Percentiles rank a stretch among this genome's conserved stretches.
phyloP scores from a whole-genome alignment of 1,140 invertebrate species.

The Trichonephila inaurata region DNA sequence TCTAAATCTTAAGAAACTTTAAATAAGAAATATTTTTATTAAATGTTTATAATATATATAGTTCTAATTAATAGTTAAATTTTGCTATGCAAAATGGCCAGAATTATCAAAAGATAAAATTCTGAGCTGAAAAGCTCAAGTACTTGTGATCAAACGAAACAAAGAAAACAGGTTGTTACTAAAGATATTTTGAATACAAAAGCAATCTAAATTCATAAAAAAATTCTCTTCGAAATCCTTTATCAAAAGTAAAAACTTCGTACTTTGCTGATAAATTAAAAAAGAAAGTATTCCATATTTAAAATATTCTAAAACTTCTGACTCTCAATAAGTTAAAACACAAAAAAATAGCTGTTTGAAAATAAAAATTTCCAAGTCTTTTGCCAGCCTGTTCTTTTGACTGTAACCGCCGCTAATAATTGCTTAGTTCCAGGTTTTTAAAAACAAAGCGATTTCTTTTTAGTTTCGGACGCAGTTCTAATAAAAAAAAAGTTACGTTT shows the following conservation, averaged over 20 bases:
- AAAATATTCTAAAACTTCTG: conserved; percentile 47
- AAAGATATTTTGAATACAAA: background rate
- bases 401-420: background rate
- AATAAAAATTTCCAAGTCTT: background rate
- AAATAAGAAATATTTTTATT: too few relatives aligned
- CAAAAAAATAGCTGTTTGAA: background rate
- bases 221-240: background rate
- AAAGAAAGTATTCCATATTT: background rate
- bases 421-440: background rate
- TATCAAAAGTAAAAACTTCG: background rate
- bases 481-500: background rate
- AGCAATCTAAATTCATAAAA: background rate
- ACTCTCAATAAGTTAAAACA: conserved; percentile 5
- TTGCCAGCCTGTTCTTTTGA: background rate
- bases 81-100: too few relatives aligned
- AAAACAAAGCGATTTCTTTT: background rate
- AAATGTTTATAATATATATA: too few relatives aligned
- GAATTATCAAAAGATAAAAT: too few relatives aligned
- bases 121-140: too few relatives aligned
- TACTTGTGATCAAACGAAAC: background rate
- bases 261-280: background rate
- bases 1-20: too few relatives aligned
- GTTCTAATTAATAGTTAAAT: too few relatives aligned
- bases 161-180: background rate
- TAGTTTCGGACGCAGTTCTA: background rate